These are phyloP conservation scores for Battus philenor DNA, from an alignment of 1,140 invertebrate species.

Conservation along the genomic window DNA sequence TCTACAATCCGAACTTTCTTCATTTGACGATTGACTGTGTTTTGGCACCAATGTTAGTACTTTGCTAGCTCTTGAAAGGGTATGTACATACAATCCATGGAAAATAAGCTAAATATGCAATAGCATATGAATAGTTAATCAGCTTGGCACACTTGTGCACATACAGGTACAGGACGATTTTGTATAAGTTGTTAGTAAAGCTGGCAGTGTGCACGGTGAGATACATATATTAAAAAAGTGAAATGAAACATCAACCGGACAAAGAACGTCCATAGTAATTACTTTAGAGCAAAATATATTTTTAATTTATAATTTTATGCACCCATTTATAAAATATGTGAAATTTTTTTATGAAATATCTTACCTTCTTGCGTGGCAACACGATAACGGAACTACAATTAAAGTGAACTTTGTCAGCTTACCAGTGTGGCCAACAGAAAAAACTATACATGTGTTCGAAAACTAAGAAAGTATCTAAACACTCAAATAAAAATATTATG, in stretches of 20 bases:
- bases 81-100: constrained; percentile 17
- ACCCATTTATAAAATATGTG: no score
- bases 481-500: no score
- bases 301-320: constrained; percentile 5
- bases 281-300: constrained; percentile 5
- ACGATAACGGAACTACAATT: no score
- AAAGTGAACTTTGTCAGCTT: no score
- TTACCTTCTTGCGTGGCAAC: no score
- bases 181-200: constrained; percentile 18
- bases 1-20: constrained; percentile 22
- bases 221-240: no score
- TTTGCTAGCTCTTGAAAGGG: constrained; percentile 23
- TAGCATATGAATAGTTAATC: constrained; percentile 10
- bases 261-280: not conserved
- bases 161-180: constrained; percentile 11
- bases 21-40: constrained; percentile 12
- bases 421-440: no score
- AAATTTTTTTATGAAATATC: no score
- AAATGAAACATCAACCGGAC: constrained; percentile 11
- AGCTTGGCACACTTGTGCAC: constrained; percentile 3
- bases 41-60: constrained; percentile 23
- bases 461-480: no score
- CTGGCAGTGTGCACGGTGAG: constrained; percentile 8
- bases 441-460: no score
- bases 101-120: constrained; percentile 15